These are phyloP conservation scores for Rotaria sp. DNA, from an alignment of 2,888 invertebrate genomes.

Conservation along the genomic window DNA sequence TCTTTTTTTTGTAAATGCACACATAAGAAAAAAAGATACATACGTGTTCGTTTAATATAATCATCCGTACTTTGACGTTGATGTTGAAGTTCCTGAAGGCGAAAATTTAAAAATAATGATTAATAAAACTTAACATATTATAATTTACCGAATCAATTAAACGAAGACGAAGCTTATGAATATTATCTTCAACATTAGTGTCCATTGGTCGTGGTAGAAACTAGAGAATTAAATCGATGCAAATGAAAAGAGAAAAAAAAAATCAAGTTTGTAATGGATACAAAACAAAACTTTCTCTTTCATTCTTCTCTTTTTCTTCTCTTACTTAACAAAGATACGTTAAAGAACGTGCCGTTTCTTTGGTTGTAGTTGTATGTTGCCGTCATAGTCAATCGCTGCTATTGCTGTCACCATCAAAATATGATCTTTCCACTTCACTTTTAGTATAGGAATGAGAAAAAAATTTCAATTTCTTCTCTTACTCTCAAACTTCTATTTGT, in stretches of 20 bases:
- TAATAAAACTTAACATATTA: too few relatives aligned
- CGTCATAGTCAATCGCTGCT: background rate
- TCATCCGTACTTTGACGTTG: slow-evolving; percentile 10
- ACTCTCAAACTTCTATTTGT: background rate
- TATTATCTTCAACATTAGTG: background rate
- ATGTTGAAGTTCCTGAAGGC: background rate
- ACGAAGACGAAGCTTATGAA: slow-evolving; percentile 10
- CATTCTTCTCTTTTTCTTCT: background rate
- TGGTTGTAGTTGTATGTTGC: background rate
- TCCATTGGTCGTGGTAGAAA: background rate
- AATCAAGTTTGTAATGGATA: background rate
- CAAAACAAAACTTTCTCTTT: background rate
- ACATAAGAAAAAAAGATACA: background rate
- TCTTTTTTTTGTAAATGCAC: too few relatives aligned
- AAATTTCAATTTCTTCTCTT: background rate
- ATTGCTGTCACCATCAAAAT: background rate
- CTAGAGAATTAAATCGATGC: background rate
- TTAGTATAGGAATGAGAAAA: background rate
- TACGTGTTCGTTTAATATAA: slow-evolving; percentile 20
- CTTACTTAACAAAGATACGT: background rate
- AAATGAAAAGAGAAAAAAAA: background rate
- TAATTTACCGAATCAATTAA: background rate
- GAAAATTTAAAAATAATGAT: background rate
- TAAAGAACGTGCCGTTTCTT: background rate
- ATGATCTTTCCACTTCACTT: background rate